Evolutionary conservation across 1,140 invertebrate species (phyloP).

Genomic region (Lepidurus packardi): DNA sequence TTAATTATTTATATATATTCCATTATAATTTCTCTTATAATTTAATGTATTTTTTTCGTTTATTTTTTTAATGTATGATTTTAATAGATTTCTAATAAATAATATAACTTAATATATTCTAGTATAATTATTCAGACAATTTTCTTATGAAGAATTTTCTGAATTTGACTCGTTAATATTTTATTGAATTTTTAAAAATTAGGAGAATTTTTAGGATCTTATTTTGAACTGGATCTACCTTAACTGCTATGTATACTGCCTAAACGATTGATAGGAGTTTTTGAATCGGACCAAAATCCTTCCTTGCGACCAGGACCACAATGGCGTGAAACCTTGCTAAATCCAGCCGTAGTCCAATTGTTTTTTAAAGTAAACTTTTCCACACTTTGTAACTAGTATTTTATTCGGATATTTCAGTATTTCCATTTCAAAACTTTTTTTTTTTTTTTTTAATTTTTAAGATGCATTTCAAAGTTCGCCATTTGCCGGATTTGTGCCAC

Average conservation of each 20-base stretch:
- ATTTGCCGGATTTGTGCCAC: conserved; percentile 64
- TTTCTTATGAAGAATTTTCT: too few species aligned
- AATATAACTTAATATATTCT: too few species aligned
- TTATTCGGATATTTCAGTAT: neutral
- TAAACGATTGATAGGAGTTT: conserved; percentile 61
- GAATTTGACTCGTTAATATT: neutral
- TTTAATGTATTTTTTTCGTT: too few species aligned
- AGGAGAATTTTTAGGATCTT: too few species aligned
- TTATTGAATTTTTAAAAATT: too few species aligned
- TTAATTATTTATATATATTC: neutral
- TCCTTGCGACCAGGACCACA: conserved; percentile 54
- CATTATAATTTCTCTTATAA: too few species aligned
- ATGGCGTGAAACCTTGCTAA: conserved; percentile 71
- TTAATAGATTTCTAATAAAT: too few species aligned
- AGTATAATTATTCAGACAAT: too few species aligned
- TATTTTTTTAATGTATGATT: too few species aligned
- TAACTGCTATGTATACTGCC: conserved; percentile 53
- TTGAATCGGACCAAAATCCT: conserved; percentile 61
- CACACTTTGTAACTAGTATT: neutral
- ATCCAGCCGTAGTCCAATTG: conserved; percentile 63
- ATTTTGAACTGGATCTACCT: conserved; percentile 42
- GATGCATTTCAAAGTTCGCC: conserved; percentile 72
- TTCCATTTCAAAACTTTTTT: neutral
- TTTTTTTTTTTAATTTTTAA: conserved; percentile 42
- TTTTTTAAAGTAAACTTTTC: conserved; percentile 62